Percentiles rank a stretch among this genome's conserved stretches.
Evolutionary conservation across 2,888 invertebrate genomes (phyloP).

Genomic region (Drosophila subquinaria): DNA sequence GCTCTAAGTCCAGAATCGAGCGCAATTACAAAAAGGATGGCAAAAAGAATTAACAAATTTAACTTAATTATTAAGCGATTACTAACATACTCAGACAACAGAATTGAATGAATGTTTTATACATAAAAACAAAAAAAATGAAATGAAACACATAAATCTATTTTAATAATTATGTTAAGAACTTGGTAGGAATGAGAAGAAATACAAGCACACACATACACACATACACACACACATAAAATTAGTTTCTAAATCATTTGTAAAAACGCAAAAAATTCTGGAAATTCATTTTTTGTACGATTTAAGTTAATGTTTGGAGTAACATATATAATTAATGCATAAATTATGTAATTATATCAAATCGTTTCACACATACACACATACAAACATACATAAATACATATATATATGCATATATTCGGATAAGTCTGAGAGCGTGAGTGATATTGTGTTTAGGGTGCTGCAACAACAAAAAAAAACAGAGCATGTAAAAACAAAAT

Average conservation of each 20-base stretch:
- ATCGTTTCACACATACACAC: conserved; percentile 8
- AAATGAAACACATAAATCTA: conserved; percentile 37
- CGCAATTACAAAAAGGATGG: conserved; percentile 31
- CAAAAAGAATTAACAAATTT: conserved; percentile 36
- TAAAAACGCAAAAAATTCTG: conserved; percentile 45
- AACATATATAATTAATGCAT: conserved; percentile 34
- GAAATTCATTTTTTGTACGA: conserved; percentile 51
- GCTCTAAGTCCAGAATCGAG: conserved; percentile 71
- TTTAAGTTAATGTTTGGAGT: conserved; percentile 41
- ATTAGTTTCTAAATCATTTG: conserved; percentile 70
- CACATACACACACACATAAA: conserved; percentile 29
- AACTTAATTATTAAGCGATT: conserved; percentile 63
- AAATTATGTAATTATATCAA: conserved; percentile 34
- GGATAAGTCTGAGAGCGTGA: conserved; percentile 86
- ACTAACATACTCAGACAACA: conserved; percentile 73
- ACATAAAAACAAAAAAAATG: conserved; percentile 35
- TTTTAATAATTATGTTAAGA: conserved; percentile 35
- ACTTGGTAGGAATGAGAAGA: conserved; percentile 28
- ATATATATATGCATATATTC: conserved; percentile 75
- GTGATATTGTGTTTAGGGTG: conserved; percentile 85
- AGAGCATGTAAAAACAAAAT: conserved; percentile 49
- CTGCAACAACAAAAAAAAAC: conserved; percentile 70
- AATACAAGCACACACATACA: conserved; percentile 33
- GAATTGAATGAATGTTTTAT: conserved; percentile 67
- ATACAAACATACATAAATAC: conserved; percentile 38